These are phyloP conservation scores for Papilio polyxenes DNA, from an alignment of 1,140 invertebrate species.

Conservation along the genomic window DNA sequence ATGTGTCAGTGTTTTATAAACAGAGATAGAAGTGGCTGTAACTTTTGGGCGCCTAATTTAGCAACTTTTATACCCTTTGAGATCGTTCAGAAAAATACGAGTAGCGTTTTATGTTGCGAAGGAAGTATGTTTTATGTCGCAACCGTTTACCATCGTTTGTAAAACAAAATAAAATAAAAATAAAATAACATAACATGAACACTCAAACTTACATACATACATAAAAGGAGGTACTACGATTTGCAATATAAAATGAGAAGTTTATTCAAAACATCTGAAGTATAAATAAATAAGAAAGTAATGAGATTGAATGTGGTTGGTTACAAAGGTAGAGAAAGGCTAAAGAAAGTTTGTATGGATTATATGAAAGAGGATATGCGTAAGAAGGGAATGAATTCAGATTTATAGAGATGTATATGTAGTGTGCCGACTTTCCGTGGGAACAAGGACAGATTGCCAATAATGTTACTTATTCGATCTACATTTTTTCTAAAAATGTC, in stretches of 20 bases:
- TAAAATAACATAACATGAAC: background rate
- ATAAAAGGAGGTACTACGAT: background rate
- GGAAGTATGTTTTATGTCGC: conserved; percentile 37
- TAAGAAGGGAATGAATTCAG: too few relatives aligned
- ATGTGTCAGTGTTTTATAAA: conserved; percentile 37
- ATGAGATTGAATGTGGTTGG: too few relatives aligned
- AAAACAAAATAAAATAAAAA: conserved; percentile 33
- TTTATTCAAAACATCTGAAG: too few relatives aligned
- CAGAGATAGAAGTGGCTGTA: conserved; percentile 34
- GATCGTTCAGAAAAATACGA: conserved; percentile 39
- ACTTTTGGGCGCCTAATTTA: conserved; percentile 39
- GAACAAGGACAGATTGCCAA: too few relatives aligned
- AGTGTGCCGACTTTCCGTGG: too few relatives aligned
- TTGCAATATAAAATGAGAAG: background rate
- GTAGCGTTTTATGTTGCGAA: conserved; percentile 37
- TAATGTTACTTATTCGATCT: too few relatives aligned
- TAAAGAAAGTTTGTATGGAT: too few relatives aligned
- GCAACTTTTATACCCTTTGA: conserved; percentile 38
- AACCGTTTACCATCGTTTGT: conserved; percentile 34
- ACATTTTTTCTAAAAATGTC: too few relatives aligned
- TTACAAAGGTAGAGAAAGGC: too few relatives aligned
- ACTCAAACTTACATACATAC: background rate
- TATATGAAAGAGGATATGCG: too few relatives aligned
- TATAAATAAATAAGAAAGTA: too few relatives aligned
- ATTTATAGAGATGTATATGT: too few relatives aligned